A percentile compares a stretch with the other conserved stretches of the same genome.
Evolutionary conservation across 2,113 vertebrate genomes (phyloP).

Genomic region (Climacteris rufus): DNA sequence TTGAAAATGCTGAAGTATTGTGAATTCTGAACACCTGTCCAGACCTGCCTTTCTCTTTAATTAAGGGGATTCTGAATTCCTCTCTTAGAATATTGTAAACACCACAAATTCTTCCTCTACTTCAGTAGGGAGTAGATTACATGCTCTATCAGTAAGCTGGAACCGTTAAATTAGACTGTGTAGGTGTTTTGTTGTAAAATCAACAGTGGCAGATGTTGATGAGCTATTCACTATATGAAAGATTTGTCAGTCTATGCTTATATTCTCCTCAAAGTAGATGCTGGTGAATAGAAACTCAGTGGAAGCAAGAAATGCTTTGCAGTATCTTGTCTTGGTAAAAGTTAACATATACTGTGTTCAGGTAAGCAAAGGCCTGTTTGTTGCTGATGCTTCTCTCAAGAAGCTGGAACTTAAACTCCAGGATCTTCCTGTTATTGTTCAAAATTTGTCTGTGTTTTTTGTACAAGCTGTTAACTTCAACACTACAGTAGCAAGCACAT

Average conservation of each 20-base stretch:
- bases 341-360: neutral
- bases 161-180: neutral
- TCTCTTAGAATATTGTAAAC: neutral
- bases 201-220: neutral
- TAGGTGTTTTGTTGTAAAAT: neutral
- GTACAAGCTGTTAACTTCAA: neutral
- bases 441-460: neutral
- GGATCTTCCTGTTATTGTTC: neutral
- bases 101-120: neutral
- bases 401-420: neutral
- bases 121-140: neutral
- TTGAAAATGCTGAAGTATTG: neutral
- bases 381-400: neutral
- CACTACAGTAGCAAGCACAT: neutral
- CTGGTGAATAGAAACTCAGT: neutral
- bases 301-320: neutral
- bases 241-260: neutral
- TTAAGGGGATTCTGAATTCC: neutral
- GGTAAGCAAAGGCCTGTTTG: neutral
- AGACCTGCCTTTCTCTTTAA: neutral
- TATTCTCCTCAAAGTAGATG: neutral
- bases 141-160: neutral
- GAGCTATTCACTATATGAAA: neutral
- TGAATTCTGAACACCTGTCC: neutral
- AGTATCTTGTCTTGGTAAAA: neutral